Conservation (phyloP, 1,140 invertebrate species). For the Diabrotica undecimpunctata region DNA sequence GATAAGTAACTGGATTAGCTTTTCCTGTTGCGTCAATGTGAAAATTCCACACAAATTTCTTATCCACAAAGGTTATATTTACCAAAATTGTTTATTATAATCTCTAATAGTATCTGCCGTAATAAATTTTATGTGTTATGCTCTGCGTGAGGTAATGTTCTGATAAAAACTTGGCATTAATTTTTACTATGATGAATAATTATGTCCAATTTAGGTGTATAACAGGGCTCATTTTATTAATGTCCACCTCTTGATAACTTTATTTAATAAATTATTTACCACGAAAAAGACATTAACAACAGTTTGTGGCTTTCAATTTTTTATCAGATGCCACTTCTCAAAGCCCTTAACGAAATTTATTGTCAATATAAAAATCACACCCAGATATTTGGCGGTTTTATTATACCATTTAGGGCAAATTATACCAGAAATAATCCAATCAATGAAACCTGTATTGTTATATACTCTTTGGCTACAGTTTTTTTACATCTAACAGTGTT, state of each 20-base stretch:
- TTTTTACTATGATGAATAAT: background rate
- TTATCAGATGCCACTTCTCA: background rate
- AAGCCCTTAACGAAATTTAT: too few relatives aligned
- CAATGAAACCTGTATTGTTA: too few relatives aligned
- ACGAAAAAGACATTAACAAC: background rate
- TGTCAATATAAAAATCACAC: too few relatives aligned
- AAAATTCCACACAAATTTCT: background rate
- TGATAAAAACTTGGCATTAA: constrained; percentile 3
- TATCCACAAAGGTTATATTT: background rate
- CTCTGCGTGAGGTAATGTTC: background rate
- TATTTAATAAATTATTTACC: constrained; percentile 3
- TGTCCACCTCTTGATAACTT: constrained; percentile 2
- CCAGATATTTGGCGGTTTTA: too few relatives aligned
- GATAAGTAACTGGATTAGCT: too few relatives aligned
- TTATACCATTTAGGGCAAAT: too few relatives aligned
- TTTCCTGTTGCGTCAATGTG: background rate
- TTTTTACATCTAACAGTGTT: too few relatives aligned
- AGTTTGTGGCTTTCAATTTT: background rate
- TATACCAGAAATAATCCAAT: too few relatives aligned
- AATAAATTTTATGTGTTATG: background rate
- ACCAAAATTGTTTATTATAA: background rate
- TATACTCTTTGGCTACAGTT: too few relatives aligned
- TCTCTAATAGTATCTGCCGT: background rate
- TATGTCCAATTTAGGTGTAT: background rate
- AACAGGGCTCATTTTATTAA: constrained; percentile 2